Conservation (phyloP, 2,113 vertebrate species). For the Melanerpes formicivorus region DNA sequence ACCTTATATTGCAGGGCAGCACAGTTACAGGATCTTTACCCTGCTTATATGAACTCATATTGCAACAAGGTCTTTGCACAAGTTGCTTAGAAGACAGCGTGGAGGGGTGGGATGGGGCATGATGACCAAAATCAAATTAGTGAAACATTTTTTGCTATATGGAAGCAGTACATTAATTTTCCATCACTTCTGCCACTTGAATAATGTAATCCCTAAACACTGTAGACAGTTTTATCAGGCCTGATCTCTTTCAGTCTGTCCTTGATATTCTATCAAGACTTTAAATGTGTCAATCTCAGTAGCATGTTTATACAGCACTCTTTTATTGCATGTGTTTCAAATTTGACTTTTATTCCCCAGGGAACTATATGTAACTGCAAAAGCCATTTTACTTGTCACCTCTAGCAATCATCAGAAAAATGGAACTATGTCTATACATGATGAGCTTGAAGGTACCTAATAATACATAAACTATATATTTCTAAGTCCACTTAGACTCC, state of each 20-base stretch:
- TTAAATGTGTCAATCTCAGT: conserved; percentile 45
- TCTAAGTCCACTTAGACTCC: not conserved
- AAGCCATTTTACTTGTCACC: conserved; percentile 63
- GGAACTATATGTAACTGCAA: conserved; percentile 51
- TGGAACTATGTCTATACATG: not conserved
- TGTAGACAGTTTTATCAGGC: not conserved
- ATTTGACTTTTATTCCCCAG: conserved; percentile 56
- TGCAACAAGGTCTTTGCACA: not conserved
- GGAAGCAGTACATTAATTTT: not conserved
- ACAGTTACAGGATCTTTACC: not conserved
- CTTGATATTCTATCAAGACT: conserved; percentile 2
- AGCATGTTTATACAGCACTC: conserved; percentile 28
- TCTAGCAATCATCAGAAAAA: conserved; percentile 59
- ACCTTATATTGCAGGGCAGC: not conserved
- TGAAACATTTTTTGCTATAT: not conserved
- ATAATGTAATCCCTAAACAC: not conserved
- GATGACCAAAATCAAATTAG: not conserved
- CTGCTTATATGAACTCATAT: not conserved
- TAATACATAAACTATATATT: conserved; percentile 25
- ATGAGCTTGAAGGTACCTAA: not conserved
- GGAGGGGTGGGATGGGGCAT: accelerated
- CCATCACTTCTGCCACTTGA: not conserved
- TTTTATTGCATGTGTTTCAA: conserved; percentile 58
- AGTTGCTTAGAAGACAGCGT: not conserved
- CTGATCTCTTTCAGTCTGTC: conserved; percentile 47